Evolutionary conservation across 1,140 invertebrate species (phyloP).

Genomic region (Lordiphosa mommai): DNA sequence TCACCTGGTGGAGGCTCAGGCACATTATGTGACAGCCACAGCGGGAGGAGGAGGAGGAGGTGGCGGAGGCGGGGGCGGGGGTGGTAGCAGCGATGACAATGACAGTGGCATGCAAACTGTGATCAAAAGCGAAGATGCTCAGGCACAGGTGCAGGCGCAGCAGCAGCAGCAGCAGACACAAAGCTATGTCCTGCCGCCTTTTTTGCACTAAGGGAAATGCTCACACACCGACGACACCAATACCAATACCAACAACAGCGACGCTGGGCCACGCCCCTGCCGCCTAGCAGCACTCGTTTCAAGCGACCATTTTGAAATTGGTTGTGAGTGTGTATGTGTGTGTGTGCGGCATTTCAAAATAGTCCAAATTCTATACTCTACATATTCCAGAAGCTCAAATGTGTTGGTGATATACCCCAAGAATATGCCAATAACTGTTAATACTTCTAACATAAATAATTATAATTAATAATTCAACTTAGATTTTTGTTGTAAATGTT

Average conservation of each 20-base stretch:
- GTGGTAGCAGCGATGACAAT: constrained; percentile 49
- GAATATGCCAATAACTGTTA: constrained; percentile 3
- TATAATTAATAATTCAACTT: no score
- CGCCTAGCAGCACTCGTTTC: constrained; percentile 29
- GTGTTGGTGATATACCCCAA: background rate
- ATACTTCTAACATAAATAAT: no score
- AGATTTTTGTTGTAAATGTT: no score
- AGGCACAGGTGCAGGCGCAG: constrained; percentile 32
- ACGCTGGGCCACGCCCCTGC: constrained; percentile 26
- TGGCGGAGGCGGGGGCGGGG: constrained; percentile 16
- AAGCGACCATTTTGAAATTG: constrained; percentile 50
- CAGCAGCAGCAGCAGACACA: constrained; percentile 58
- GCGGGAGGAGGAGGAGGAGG: constrained; percentile 22
- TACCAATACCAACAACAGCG: constrained; percentile 36
- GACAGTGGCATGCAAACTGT: constrained; percentile 64
- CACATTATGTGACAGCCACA: constrained; percentile 47
- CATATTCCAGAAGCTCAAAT: no score
- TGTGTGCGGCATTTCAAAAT: constrained; percentile 60
- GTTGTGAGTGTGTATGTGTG: constrained; percentile 8
- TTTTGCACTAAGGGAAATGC: constrained; percentile 79
- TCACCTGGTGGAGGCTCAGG: constrained; percentile 52
- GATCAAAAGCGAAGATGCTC: constrained; percentile 71
- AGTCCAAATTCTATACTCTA: constrained; percentile 6
- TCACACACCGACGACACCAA: constrained; percentile 68
- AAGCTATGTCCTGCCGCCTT: constrained; percentile 78